Percentiles rank a stretch among this genome's conserved stretches.
Conservation (phyloP, 1,140 invertebrate species). For the Nixonia krombeini region DNA sequence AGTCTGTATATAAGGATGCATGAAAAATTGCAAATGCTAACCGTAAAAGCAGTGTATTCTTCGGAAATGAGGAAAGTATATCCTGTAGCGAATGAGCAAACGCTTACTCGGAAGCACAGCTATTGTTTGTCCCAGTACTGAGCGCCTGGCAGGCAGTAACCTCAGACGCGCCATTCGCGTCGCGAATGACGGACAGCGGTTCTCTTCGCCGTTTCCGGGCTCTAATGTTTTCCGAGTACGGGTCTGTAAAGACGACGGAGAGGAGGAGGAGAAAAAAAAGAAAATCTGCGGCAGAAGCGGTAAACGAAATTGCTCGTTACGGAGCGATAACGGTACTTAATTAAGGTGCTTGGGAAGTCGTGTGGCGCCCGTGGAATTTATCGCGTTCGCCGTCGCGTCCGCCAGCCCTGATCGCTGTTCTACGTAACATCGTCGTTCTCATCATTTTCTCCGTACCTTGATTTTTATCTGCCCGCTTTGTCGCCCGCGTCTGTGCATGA, state of each 20-base stretch:
- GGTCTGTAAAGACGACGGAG: conserved; percentile 24
- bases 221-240: conserved; percentile 38
- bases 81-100: too few relatives aligned
- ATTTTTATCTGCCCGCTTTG: conserved; percentile 1
- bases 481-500: not conserved
- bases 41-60: too few relatives aligned
- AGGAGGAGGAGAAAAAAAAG: too few relatives aligned
- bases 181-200: conserved; percentile 45
- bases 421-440: too few relatives aligned
- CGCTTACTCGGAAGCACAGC: too few relatives aligned
- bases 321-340: conserved; percentile 50
- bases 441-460: too few relatives aligned
- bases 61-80: too few relatives aligned
- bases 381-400: conserved; percentile 7
- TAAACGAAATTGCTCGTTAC: conserved; percentile 39
- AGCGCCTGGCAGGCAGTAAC: too few relatives aligned
- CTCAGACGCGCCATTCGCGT: too few relatives aligned
- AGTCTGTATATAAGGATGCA: too few relatives aligned
- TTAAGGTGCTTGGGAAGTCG: conserved; percentile 33
- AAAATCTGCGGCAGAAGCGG: conserved; percentile 37
- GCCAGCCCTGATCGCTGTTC: not conserved
- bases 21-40: too few relatives aligned
- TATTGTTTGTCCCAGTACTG: too few relatives aligned
- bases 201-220: conserved; percentile 34
- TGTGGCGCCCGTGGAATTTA: conserved; percentile 43